Evolutionary conservation across 2,113 vertebrate genomes (phyloP).

Genomic region (Tragulus kanchil): DNA sequence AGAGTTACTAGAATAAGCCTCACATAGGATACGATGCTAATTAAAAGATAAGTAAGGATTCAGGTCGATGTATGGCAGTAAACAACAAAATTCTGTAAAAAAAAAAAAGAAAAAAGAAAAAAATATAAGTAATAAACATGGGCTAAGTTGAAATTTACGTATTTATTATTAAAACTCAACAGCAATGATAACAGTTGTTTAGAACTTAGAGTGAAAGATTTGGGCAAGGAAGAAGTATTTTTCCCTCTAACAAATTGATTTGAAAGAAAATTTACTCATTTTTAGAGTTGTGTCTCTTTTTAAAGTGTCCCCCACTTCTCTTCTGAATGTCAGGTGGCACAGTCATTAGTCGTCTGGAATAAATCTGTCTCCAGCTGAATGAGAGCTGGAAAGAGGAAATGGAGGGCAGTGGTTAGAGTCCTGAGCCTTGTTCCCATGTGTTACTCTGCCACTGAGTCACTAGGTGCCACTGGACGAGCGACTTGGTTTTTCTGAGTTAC

Average conservation of each 20-base stretch:
- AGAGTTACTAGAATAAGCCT: background rate
- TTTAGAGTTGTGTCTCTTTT: background rate
- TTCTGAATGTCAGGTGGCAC: background rate
- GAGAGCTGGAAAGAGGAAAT: conserved; percentile 64
- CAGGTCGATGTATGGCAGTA: too few species aligned
- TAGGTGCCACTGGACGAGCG: background rate
- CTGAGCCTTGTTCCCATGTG: background rate
- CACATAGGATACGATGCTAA: background rate
- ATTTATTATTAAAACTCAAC: background rate
- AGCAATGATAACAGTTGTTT: background rate
- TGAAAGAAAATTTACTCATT: too few species aligned
- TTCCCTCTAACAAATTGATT: background rate
- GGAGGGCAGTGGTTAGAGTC: background rate
- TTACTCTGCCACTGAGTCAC: conserved; percentile 63
- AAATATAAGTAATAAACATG: conserved; percentile 3
- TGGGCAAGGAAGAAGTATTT: background rate
- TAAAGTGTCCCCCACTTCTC: background rate
- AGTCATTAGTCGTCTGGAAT: background rate
- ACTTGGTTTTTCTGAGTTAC: conserved; percentile 6
- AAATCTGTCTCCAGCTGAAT: background rate
- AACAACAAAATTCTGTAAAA: too few species aligned
- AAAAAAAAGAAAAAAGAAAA: background rate
- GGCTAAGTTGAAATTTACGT: background rate
- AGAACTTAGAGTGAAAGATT: conserved; percentile 36
- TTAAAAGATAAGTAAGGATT: background rate